Evolutionary conservation across 1,140 invertebrate species (phyloP), one percentile per base, ranked within the genome.

Genomic region (Papilio xuthus): DNA sequence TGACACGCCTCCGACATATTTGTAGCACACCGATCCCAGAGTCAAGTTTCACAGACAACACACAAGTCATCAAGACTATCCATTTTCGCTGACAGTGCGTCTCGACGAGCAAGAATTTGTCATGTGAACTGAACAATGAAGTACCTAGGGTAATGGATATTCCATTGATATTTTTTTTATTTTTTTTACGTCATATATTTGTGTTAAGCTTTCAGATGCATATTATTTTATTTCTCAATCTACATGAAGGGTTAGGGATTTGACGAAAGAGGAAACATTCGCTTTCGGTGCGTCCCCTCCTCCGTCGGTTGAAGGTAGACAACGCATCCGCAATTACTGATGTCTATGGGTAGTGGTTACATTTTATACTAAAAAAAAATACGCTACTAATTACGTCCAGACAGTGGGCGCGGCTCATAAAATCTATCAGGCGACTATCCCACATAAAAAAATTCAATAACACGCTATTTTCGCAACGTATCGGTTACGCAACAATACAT

Each of bases 391-490:
- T 60, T 26, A 60, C 56, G 26, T 13, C 8, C 23, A 60, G 23
- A 67, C 60, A 67, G 15, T 67, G 26, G 26, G 23, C 26, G 32
- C 60, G 60, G 60, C 60, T 67, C 60, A 67, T 67, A 67, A 67
- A 67, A 67, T 28, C 56, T 23, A 60, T 15, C 60, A 67, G 26
- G 60, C 26, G 60, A 28, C 10, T 23, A 60, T 28, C 60, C 26
- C 60, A 67, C 60, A 67, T 67, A 67, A 67, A 67, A 67, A 50
- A 50, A 73, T 73, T 23, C 71, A 73, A 44, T 47, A 73, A 73
- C 13, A 50, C 42, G 44, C 26, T 73, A 73, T 73, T 50, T 50
- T 47, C 44, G 41, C 71, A 73, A 73, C 44, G 15, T 32, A 26
- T 23, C n/a, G 37, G 41, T 76, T 63, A n/a, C 37, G 53, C 4